Evolutionary conservation across 2,797 vertebrate genomes (phyloP).

Genomic region (Pseudochirops corinnae): DNA sequence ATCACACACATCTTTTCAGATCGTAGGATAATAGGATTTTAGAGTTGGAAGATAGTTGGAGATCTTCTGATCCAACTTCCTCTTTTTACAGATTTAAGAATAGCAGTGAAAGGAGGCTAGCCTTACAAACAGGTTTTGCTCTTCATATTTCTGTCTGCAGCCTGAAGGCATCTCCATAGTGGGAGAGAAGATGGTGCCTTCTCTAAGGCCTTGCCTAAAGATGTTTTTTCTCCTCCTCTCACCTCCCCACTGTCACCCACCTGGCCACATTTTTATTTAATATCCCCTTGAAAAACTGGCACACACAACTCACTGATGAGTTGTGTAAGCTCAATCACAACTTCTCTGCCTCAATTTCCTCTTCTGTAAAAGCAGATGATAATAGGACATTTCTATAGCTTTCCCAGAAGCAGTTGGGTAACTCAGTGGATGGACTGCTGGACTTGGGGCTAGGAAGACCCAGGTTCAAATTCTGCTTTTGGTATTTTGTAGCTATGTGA

Average conservation of each 20-base stretch:
- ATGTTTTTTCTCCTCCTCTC: background rate
- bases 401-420: background rate
- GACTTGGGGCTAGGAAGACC: background rate
- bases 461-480: background rate
- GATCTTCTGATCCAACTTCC: background rate
- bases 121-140: background rate
- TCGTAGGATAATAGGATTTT: background rate
- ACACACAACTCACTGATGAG: background rate
- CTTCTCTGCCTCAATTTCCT: background rate
- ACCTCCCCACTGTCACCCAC: background rate
- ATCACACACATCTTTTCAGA: background rate
- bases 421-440: background rate
- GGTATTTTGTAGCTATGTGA: background rate
- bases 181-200: background rate
- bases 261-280: background rate
- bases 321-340: background rate
- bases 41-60: background rate
- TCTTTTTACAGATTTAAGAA: background rate
- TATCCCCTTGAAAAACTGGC: background rate
- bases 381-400: background rate
- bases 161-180: background rate
- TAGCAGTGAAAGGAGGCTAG: background rate
- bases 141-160: background rate
- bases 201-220: background rate
- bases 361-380: background rate